Base-by-base conservation (phyloP, 2,113 vertebrate genomes). In the Megaceryle torquata region DNA sequence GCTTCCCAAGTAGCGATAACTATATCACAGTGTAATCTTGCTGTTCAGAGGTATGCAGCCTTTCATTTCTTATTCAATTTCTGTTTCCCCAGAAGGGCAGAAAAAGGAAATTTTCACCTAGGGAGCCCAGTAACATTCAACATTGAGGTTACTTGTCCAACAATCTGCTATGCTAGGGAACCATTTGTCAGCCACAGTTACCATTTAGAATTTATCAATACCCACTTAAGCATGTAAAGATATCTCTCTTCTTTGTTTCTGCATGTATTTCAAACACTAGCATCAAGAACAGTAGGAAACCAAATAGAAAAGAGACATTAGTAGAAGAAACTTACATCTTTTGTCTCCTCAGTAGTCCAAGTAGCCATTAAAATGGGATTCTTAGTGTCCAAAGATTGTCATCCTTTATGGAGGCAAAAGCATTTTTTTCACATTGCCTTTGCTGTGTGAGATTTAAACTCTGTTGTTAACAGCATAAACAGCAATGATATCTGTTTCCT, bases 11-110 rank as follows among this genome's bases (percentile, higher is more conserved):
- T 72, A 84, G 77, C 12, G 77, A 95, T 97, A 97, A 96, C 86
- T 88, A 15, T 97, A 97, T 97, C 82, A 1, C 82, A 84, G 64
- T 93, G 91, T 95, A 97, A 97, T 97, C 93, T 97, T 91, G 63
- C 84, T 89, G 85, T 95, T 96, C 91, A 63, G 69, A 94, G 65
- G 19, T 93, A 84, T 56, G 29, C 44, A 92, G 87, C 37, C 90
- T 94, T 97, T 97, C 91, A 96, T 97, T 97, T 96, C 88, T 96
- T 95, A 91, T 93, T 96, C 82, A n/a, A 91, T 97, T 98, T 94
- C 88, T 96, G 53, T 96, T 96, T 95, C 67, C 68, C 64, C 87
- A 78, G n/a, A 93, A 95, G 89, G 81, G 72, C 61, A 82, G 51
- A 65, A 89, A 97, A 88, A 93, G 64, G 56, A 96, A 95, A 95